phyloP scores from a whole-genome alignment of 2,113 vertebrate genomes.

The Indicator maculatus region DNA sequence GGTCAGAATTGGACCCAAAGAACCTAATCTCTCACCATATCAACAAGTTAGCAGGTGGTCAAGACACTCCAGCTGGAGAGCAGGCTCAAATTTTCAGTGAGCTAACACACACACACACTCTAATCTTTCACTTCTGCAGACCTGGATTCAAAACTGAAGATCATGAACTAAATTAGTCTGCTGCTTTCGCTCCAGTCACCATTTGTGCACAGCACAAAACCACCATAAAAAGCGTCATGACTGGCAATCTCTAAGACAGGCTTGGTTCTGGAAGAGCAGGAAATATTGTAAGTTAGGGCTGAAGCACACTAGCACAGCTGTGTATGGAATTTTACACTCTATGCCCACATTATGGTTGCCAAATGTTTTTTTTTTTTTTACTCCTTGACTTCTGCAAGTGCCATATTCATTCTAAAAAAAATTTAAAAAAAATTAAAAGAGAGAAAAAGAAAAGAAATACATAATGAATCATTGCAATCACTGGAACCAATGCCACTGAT shows the following conservation, averaged over 20 bases:
- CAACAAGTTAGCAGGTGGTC: slow-evolving; percentile 64
- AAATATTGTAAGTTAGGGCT: slow-evolving; percentile 17
- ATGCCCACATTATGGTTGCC: slow-evolving; percentile 2
- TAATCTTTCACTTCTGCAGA: slow-evolving; percentile 54
- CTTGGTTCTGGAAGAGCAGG: slow-evolving; percentile 25
- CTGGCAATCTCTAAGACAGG: background rate
- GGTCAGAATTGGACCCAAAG: slow-evolving; percentile 47
- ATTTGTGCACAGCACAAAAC: slow-evolving; percentile 27
- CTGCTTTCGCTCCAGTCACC: slow-evolving; percentile 18
- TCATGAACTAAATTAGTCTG: slow-evolving; percentile 51
- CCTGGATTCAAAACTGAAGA: slow-evolving; percentile 18
- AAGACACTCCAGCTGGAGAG: slow-evolving; percentile 40
- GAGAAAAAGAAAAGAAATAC: slow-evolving; percentile 3
- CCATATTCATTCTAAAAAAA: slow-evolving; percentile 16
- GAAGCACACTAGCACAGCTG: slow-evolving; percentile 51
- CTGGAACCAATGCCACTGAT: background rate
- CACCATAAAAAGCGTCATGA: background rate
- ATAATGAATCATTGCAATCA: slow-evolving; percentile 12
- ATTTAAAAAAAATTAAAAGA: background rate
- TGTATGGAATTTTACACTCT: background rate
- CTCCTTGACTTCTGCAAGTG: slow-evolving; percentile 30
- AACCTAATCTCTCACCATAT: slow-evolving; percentile 48
- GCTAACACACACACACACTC: slow-evolving; percentile 2
- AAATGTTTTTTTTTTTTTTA: background rate
- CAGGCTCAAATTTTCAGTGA: slow-evolving; percentile 48